Base-by-base conservation (phyloP, 1,140 invertebrate species). In the Lepidurus packardi region DNA sequence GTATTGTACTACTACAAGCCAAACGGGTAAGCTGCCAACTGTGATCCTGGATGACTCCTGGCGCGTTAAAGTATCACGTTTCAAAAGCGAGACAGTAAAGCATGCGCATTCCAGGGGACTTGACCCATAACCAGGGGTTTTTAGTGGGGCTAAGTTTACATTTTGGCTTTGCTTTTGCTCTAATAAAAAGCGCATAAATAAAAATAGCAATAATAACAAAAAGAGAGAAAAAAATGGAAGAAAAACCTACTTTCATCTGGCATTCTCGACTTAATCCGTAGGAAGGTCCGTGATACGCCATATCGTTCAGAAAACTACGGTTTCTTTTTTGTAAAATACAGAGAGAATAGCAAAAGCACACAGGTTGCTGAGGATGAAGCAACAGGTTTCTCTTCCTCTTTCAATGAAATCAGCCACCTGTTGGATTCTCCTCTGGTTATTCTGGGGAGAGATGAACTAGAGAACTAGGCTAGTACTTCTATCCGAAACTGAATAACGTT, bases 241-340 rank as follows among this genome's bases (percentile, higher is more conserved):
- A 75, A 43, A 16, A 75, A 78, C 80, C 80, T 83, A 88, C 87
- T 84, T 88, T 88, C 82, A 87, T 83, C 81, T 87, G 85, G 78
- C 88, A 85, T 81, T 88, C 88, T 25, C 88, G 82, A 81, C 87
- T 88, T 34, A 88, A 82, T 79, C 88, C 88, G 82, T 88, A 88
- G n/a, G 85, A 82, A 75, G 88, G 88, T 79, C 88, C 88, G 81
- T 88, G 87, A 82, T 86, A 88, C 42, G 87, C 87, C 87, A 88
- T 88, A 41, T 78, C 13, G 24, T 43, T n/a, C 0, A 7, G 16
- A 7, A 21, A 65, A 65, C n/a, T 1, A 65, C 1, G 21, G 8
- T 21, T 7, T 47, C 13, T 65, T 21, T n/a, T 13, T 65, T 13
- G 13, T 65, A 21, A 65, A 13, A n/a, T 65, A 0, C 21, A 65